Evolutionary conservation across 2,797 vertebrate genomes (phyloP).

Genomic region (Lepilemur septentrionalis): DNA sequence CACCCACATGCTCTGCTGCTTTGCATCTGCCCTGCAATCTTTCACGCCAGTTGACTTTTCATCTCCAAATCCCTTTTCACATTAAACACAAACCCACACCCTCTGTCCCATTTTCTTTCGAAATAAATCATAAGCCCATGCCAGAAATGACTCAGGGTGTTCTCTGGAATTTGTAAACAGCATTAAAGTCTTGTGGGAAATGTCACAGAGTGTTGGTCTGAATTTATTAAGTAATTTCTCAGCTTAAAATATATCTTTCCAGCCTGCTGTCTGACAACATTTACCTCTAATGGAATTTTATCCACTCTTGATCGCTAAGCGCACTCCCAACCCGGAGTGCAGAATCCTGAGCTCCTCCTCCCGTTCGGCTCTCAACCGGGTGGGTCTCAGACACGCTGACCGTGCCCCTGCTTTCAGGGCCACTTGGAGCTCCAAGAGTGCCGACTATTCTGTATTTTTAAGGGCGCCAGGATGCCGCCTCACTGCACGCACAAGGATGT

Average conservation of each 20-base stretch:
- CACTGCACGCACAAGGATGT: rapidly evolving
- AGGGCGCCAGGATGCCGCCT: neutral
- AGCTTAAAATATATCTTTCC: conserved; percentile 71
- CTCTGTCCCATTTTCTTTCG: conserved; percentile 85
- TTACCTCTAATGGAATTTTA: conserved; percentile 68
- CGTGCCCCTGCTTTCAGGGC: neutral
- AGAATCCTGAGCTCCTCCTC: neutral
- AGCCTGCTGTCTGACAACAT: conserved; percentile 49
- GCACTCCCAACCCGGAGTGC: neutral
- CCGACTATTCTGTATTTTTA: neutral
- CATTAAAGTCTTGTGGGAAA: conserved; percentile 82
- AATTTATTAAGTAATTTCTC: conserved; percentile 82
- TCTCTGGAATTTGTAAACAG: conserved; percentile 86
- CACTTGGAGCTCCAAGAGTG: neutral
- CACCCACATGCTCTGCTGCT: conserved; percentile 80
- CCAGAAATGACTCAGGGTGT: conserved; percentile 81
- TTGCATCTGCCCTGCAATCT: conserved; percentile 83
- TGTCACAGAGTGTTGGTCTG: conserved; percentile 80
- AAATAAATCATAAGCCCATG: conserved; percentile 84
- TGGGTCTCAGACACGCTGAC: neutral
- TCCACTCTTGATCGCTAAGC: conserved; percentile 46
- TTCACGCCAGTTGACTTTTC: conserved; percentile 86
- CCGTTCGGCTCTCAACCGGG: neutral
- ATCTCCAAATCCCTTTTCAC: conserved; percentile 85
- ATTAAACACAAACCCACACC: conserved; percentile 86